Base-by-base conservation (phyloP, 1,140 invertebrate genomes). In the Micrasema longulum region DNA sequence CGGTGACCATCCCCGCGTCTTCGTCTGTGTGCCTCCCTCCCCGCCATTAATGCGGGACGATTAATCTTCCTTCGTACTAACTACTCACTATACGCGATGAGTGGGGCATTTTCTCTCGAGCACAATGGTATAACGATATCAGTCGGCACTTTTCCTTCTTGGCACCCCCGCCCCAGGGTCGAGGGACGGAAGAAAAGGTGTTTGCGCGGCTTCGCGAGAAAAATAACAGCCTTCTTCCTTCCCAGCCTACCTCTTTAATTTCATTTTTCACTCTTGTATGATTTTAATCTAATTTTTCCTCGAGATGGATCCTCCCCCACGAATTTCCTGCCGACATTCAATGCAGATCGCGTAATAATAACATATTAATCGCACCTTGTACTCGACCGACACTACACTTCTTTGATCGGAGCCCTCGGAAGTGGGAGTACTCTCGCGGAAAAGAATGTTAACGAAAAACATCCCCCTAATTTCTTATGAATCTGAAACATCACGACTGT, bases 211-310 rank as follows among this genome's bases (percentile, higher is more conserved):
- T 66, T 64, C 62, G 65, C 74, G 74, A 66, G 74, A 75, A 75
- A 75, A 75, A 75, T 75, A 75, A 69, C 74, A 75, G 67, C 38
- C 73, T 72, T 71, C 65, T 41, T 48, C 20, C 48, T 2, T 11
- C 23, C 57, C n/a, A n/a, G 60, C 60, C 41, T 64, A 71, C 73
- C 74, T 72, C 70, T 72, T 74, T 75, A 75, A 75, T 75, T 75
- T 75, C 70, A 75, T 75, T 75, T 75, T 75, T 75, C 74, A 72
- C 74, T 75, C 73, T 72, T 75, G 70, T 75, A 75, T 75, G 74
- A 75, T 75, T 75, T 75, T 75, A 75, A 75, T 75, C 74, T 75
- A 75, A 75, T 75, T 75, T 75, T 64, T 72, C 69, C 65, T 64
- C 48, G 63, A 64, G 70, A 71, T 60, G 69, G 47, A 64, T 38